Evolutionary conservation across 2,888 invertebrate species (phyloP), one percentile per base, ranked within the genome.

Genomic region (Drosophila demipolita): DNA sequence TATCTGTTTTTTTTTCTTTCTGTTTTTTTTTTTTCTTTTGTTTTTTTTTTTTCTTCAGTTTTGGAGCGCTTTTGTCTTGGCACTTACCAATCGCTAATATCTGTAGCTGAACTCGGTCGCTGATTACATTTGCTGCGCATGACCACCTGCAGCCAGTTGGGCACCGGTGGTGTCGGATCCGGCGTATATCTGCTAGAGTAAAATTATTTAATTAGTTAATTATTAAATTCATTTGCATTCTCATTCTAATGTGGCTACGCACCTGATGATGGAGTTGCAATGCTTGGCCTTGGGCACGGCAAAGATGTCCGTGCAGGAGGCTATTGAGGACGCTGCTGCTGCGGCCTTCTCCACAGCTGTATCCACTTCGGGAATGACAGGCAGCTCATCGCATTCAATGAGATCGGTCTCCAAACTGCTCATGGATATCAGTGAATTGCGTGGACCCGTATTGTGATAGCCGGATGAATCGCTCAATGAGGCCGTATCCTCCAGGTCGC

Each of bases 61-160:
- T 35, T 26, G 17, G 15, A 5, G 17, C 35, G 54, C 36, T 54
- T 26, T 38, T 55, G 55, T 55, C 65, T 58, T 67, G 49, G 40
- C 66, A 80, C 87, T 86, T 72, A 90, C 90, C 85, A 82, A 66
- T 88, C 86, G 71, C 79, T 74, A 52, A 33, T 20, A 61, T 84
- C 89, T 45, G 72, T 49, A 23, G 73, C 49, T 36, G 69, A 73
- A 7, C 69, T 65, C 9, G 62, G 2, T 32, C 71, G 78, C 54
- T 73, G 74, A 80, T 82, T 85, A 79, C 91, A 91, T 91, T 93
- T 93, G 80, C 91, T 93, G 66, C 91, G 91, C 92, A 93, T 93
- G 55, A 93, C 93, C 82, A 93, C 80, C 79, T 93, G 92, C 83
- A 93, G 73, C 93, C 93, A 93, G 81, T 93, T 93, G 67, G 93